These are phyloP conservation scores for Pachypeltis micranthus DNA, from an alignment of 1,140 invertebrate genomes.

Conservation along the genomic window DNA sequence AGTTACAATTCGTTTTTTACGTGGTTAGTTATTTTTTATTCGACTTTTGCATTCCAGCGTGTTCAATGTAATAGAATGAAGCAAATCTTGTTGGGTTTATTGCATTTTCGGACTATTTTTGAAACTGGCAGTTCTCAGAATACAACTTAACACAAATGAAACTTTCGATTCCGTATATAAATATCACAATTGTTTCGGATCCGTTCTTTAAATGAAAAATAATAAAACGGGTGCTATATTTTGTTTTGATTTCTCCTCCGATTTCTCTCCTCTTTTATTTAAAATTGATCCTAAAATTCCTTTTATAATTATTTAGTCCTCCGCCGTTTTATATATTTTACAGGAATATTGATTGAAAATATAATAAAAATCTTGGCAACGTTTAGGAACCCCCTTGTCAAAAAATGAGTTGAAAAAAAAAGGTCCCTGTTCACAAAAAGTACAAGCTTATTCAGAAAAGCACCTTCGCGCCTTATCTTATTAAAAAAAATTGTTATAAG, in stretches of 20 bases:
- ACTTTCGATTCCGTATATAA: background rate
- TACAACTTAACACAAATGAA: background rate
- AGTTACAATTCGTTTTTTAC: conserved; percentile 2
- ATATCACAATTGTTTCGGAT: conserved; percentile 15
- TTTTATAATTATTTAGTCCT: background rate
- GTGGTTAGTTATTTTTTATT: background rate
- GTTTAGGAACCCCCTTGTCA: conserved; percentile 30
- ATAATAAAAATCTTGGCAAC: conserved; percentile 20
- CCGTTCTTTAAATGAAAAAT: conserved; percentile 15
- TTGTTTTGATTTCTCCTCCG: conserved; percentile 2
- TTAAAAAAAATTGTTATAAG: conserved; percentile 36
- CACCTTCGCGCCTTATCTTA: conserved; percentile 58
- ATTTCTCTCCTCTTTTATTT: conserved; percentile 9
- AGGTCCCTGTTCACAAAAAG: conserved; percentile 45
- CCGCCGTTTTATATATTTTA: conserved; percentile 7
- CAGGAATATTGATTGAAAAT: conserved; percentile 7
- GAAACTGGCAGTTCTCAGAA: conserved; percentile 14
- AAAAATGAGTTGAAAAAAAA: conserved; percentile 27
- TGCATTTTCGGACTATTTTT: background rate
- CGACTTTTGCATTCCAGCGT: conserved; percentile 1
- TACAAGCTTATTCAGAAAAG: conserved; percentile 55
- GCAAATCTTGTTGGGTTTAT: conserved; percentile 19
- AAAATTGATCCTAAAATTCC: background rate
- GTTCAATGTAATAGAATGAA: conserved; percentile 15
- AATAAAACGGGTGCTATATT: conserved; percentile 14